Evolutionary conservation across 2,888 invertebrate genomes (phyloP), one percentile per base, ranked within the genome.

Genomic region (Troides oblongomaculatus): DNA sequence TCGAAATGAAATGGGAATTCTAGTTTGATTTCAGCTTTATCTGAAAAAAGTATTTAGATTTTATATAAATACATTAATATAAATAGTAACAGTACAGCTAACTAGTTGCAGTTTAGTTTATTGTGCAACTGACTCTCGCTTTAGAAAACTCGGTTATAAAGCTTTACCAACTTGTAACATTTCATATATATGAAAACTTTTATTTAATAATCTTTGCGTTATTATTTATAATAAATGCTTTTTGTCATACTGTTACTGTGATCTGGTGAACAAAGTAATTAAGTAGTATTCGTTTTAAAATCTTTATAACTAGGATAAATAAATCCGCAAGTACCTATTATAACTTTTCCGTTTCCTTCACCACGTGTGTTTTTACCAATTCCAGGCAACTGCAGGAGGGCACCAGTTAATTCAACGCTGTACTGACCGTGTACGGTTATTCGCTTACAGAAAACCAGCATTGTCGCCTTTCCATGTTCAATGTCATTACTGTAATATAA

Each of bases 301-400:
- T 10, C 23, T 10, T 23, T n/a, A 23, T 58, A 58, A 58, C 12
- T 58, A 58, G 25, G 23, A 58, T 53, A n/a, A 53, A 53, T 18
- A 53, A 53, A 2, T n/a, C 1, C 12, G 4, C 12, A 18, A 56
- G 8, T 69, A 69, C 69, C 64, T 21, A 69, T 61, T 7, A 18
- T 43, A 43, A 69, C 56, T 64, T 61, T 65, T 57, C 64, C 69
- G n/a, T 57, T 39, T 62, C 69, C 69, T 57, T 64, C 56, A 0
- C 69, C 69, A 5, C 61, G 60, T 14, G 23, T 14, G 14, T 65
- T 50, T 14, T 56, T 56, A 17, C 56, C 43, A 17, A 56, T 17
- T 0, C 61, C 61, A 10, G 53, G 10, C n/a, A 30, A 39, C 23
- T 64, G 64, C 39, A 65, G n/a, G 10, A 69, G 23, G 18, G 64